These are phyloP conservation scores for Copsychus sechellarum DNA, from an alignment of 2,113 vertebrate genomes.

Conservation along the genomic window DNA sequence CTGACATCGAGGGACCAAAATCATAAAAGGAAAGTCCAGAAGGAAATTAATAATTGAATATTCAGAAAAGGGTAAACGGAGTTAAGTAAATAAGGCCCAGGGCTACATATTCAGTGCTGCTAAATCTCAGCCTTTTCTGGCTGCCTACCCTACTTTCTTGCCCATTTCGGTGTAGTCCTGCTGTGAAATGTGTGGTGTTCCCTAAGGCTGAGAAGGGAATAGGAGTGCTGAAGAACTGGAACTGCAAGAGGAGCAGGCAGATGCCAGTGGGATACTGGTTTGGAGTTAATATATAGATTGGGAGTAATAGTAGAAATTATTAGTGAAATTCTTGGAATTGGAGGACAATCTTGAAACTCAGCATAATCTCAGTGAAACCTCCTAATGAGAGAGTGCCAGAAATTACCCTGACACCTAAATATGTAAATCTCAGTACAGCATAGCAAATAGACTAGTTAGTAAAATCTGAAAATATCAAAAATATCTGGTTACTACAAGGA, in stretches of 20 bases:
- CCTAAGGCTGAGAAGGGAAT: background rate
- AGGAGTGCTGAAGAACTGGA: background rate
- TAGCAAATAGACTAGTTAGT: background rate
- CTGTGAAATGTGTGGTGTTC: background rate
- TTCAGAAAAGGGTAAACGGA: slow-evolving; percentile 43
- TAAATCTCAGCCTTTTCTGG: slow-evolving; percentile 28
- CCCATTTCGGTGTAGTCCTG: background rate
- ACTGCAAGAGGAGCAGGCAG: background rate
- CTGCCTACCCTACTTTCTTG: slow-evolving; percentile 2
- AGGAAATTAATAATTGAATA: slow-evolving; percentile 58
- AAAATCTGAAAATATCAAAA: background rate
- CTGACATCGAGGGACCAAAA: slow-evolving; percentile 19
- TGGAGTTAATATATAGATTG: background rate
- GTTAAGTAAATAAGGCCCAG: slow-evolving; percentile 51
- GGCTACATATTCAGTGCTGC: background rate
- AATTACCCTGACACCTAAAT: background rate
- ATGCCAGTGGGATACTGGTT: background rate
- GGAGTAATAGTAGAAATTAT: background rate
- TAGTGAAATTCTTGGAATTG: background rate
- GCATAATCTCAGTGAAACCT: background rate
- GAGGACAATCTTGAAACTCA: background rate
- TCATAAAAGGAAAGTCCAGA: slow-evolving; percentile 26
- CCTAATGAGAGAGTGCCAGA: background rate
- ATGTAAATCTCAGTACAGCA: background rate
- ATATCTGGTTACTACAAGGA: background rate